Percentiles rank a stretch among this genome's conserved stretches.
Evolutionary conservation across 2,888 invertebrate species (phyloP).

Genomic region (Andrena praecox): DNA sequence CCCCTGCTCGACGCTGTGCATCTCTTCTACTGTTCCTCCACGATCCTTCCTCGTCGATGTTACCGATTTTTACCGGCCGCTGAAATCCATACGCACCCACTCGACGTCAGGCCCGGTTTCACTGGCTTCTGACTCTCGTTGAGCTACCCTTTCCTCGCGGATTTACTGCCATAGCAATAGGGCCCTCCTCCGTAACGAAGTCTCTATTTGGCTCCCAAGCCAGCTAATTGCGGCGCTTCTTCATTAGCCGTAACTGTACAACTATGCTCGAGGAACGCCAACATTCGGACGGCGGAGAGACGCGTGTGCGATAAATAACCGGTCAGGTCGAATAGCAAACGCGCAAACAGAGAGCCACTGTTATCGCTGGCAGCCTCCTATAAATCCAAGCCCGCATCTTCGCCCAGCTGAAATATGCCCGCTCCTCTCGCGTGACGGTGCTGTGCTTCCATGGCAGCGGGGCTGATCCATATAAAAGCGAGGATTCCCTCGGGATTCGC

Average conservation of each 20-base stretch:
- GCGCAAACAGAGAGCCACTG: conserved; percentile 23
- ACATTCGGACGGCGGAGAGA: not conserved
- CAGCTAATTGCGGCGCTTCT: conserved; percentile 1
- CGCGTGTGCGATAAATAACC: conserved; percentile 32
- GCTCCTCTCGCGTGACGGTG: conserved; percentile 11
- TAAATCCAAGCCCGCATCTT: conserved; percentile 62
- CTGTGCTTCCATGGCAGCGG: not conserved
- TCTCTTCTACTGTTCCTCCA: conserved; percentile 23
- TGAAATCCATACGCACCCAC: conserved; percentile 56
- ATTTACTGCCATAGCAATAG: conserved; percentile 30
- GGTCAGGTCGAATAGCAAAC: conserved; percentile 26
- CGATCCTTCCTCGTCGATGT: conserved; percentile 53
- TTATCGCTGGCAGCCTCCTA: conserved; percentile 44
- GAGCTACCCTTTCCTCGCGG: conserved; percentile 37
- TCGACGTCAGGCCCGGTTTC: conserved; percentile 32
- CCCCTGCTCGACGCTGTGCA: conserved; percentile 55
- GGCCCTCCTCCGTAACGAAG: conserved; percentile 33
- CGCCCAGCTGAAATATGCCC: conserved; percentile 35
- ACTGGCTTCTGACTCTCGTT: conserved; percentile 36
- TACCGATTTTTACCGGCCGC: conserved; percentile 66
- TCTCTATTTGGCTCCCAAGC: conserved; percentile 50
- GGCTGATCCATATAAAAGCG: conserved; percentile 50
- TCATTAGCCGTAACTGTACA: not conserved
- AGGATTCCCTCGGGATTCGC: conserved; percentile 10
- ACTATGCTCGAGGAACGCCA: not conserved